A percentile compares a stretch with the other conserved stretches of the same genome.
phyloP scores from a whole-genome alignment of 2,797 vertebrate genomes.

The Microctenopoma stevenorrisi region DNA sequence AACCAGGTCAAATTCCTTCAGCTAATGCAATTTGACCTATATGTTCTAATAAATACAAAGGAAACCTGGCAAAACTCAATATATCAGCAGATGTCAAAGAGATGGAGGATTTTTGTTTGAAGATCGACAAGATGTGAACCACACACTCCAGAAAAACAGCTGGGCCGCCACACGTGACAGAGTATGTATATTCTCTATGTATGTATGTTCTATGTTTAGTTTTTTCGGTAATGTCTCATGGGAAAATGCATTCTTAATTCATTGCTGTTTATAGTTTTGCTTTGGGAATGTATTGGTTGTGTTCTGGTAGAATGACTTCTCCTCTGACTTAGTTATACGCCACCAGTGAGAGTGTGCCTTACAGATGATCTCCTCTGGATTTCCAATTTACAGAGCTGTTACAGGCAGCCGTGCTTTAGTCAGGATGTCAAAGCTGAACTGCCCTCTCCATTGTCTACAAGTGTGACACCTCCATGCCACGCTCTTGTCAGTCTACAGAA shows the following conservation, averaged over 20 bases:
- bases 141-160: conserved; percentile 50
- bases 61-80: conserved; percentile 70
- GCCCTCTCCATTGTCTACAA: conserved; percentile 64
- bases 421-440: conserved; percentile 61
- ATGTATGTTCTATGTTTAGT: conserved; percentile 38
- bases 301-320: conserved; percentile 34
- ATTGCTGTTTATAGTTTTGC: conserved; percentile 9
- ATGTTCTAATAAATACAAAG: conserved; percentile 63
- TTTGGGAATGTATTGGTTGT: conserved; percentile 15
- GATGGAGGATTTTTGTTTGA: conserved; percentile 61
- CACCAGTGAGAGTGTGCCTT: conserved; percentile 76
- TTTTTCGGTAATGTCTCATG: conserved; percentile 21
- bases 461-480: conserved; percentile 78
- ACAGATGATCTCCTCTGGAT: conserved; percentile 84
- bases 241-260: conserved; percentile 22
- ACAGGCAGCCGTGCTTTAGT: conserved; percentile 71
- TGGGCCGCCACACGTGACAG: conserved; percentile 51
- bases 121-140: conserved; percentile 54
- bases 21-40: conserved; percentile 75
- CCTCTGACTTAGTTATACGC: conserved; percentile 46
- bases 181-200: conserved; percentile 4
- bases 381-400: conserved; percentile 82
- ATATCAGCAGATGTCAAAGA: conserved; percentile 53
- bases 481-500: conserved; percentile 81
- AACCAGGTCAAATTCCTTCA: conserved; percentile 80